Percentiles rank a stretch among this genome's conserved stretches.
These are phyloP conservation scores for Callipepla squamata DNA, from an alignment of 2,113 vertebrate genomes.

Conservation along the genomic window DNA sequence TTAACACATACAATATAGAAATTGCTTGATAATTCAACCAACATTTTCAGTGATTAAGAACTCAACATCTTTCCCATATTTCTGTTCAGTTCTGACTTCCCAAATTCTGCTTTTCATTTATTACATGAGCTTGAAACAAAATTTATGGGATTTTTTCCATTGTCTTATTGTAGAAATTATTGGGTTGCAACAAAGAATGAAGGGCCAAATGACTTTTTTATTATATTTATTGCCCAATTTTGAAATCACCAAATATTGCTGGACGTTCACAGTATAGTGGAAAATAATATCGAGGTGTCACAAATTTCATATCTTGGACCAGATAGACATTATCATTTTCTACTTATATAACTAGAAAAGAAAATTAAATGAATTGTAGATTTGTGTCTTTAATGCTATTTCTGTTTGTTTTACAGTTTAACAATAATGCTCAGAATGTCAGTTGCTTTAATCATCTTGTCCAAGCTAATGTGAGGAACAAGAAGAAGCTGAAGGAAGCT, in stretches of 20 bases:
- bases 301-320: neutral
- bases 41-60: neutral
- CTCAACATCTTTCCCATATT: neutral
- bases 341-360: neutral
- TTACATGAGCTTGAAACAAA: neutral
- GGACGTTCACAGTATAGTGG: neutral
- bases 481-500: conserved; percentile 96
- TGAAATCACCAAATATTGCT: neutral
- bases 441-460: conserved; percentile 97
- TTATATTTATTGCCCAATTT: neutral
- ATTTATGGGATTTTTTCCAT: neutral
- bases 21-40: neutral
- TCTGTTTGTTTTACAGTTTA: conserved; percentile 83
- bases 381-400: neutral
- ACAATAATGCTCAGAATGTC: conserved; percentile 93
- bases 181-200: neutral
- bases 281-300: neutral
- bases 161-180: neutral
- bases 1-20: neutral
- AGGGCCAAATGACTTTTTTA: neutral
- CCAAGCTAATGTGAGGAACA: conserved; percentile 98
- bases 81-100: neutral
- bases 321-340: neutral
- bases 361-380: neutral
- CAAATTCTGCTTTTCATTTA: neutral